phyloP scores from a whole-genome alignment of 2,797 vertebrate species.

The Odontamblyopus lacepedii region DNA sequence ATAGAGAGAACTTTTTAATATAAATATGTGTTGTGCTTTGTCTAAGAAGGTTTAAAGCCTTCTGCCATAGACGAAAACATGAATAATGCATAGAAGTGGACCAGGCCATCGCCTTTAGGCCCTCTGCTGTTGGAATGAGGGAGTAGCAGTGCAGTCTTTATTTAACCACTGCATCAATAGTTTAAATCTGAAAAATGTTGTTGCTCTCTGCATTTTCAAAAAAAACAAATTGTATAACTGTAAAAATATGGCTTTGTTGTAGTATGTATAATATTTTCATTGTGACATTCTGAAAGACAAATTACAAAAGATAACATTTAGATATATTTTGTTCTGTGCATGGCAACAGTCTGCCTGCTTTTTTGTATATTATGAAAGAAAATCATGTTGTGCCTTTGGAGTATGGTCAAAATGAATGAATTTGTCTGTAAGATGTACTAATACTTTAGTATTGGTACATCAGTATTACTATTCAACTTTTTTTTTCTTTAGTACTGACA shows the following conservation, averaged over 20 bases:
- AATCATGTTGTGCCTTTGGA: not conserved
- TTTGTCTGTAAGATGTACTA: not conserved
- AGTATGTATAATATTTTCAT: not conserved
- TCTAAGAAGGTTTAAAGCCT: conserved; percentile 24
- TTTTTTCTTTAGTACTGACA: not conserved
- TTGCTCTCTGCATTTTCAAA: not conserved
- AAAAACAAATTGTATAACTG: not conserved
- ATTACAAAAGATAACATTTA: not conserved
- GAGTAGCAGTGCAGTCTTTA: conserved; percentile 50
- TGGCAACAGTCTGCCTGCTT: no score
- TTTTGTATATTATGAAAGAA: not conserved
- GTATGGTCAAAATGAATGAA: not conserved
- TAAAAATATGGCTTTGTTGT: not conserved
- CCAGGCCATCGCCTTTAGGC: conserved; percentile 68
- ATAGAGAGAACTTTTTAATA: not conserved
- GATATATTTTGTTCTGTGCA: no score
- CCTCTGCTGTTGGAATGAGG: conserved; percentile 68
- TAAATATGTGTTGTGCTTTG: conserved; percentile 18
- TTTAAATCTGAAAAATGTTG: not conserved
- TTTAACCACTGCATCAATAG: not conserved
- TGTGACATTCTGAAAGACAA: not conserved
- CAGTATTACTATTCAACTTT: not conserved
- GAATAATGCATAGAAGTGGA: conserved; percentile 55
- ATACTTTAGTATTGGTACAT: not conserved
- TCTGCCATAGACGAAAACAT: conserved; percentile 46